phyloP scores from a whole-genome alignment of 2,113 vertebrate species.

The Catagonus wagneri region DNA sequence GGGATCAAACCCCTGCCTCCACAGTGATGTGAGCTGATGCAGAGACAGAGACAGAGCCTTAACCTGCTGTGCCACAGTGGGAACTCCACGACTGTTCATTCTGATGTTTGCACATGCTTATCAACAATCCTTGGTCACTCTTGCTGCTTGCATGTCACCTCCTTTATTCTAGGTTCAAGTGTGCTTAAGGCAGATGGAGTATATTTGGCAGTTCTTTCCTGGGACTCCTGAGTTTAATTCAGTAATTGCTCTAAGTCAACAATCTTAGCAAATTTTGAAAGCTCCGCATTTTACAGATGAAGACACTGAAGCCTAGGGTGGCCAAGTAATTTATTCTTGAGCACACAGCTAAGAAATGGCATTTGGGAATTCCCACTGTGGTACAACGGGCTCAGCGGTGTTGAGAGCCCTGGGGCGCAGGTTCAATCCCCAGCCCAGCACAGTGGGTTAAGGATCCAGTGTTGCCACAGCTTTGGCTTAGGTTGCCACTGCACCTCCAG shows the following conservation, averaged over 20 bases:
- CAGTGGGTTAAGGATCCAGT: too few relatives aligned
- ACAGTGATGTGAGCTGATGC: too few relatives aligned
- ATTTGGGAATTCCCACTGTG: neutral
- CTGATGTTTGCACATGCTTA: neutral
- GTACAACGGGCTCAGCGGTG: too few relatives aligned
- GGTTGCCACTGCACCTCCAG: too few relatives aligned
- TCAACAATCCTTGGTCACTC: neutral
- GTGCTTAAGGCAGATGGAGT: neutral
- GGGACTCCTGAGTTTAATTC: too few relatives aligned
- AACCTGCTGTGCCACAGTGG: too few relatives aligned
- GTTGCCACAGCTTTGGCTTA: too few relatives aligned
- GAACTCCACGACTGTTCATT: neutral
- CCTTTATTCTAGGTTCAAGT: neutral
- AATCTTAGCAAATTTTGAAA: slow-evolving; percentile 39
- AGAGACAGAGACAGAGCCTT: too few relatives aligned
- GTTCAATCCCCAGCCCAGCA: too few relatives aligned
- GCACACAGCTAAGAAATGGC: neutral
- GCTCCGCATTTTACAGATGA: slow-evolving; percentile 16
- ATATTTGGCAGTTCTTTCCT: neutral
- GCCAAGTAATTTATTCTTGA: slow-evolving; percentile 2
- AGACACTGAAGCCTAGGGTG: neutral
- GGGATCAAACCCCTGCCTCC: too few relatives aligned
- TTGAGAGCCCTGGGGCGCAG: too few relatives aligned
- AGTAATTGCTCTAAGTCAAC: too few relatives aligned
- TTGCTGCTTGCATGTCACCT: neutral